Conservation (phyloP, 2,888 invertebrate species). For the Meteorus colon region DNA sequence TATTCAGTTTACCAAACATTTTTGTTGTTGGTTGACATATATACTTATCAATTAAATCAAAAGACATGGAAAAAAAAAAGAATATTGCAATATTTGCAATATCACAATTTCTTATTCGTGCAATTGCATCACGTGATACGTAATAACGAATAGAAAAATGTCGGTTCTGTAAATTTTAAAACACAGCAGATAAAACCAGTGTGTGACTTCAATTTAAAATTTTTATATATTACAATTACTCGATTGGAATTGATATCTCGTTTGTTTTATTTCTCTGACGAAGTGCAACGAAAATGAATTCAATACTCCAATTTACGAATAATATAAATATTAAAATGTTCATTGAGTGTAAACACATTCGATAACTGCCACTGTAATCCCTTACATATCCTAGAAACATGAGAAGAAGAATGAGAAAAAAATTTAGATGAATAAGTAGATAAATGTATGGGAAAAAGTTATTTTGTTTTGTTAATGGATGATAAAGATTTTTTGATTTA, state of each 20-base stretch:
- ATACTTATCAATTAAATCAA: too few relatives aligned
- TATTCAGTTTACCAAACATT: not conserved
- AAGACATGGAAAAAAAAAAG: too few relatives aligned
- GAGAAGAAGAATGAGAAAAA: not conserved
- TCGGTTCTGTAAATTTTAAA: too few relatives aligned
- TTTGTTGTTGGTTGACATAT: not conserved
- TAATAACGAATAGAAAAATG: too few relatives aligned
- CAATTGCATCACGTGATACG: too few relatives aligned
- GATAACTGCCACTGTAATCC: conserved; percentile 66
- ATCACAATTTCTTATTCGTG: too few relatives aligned
- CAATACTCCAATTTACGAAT: conserved; percentile 58
- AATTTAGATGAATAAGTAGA: not conserved
- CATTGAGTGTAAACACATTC: conserved; percentile 67
- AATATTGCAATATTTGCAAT: too few relatives aligned
- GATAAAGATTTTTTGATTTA: conserved; percentile 43
- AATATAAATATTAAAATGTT: conserved; percentile 65
- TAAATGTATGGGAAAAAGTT: not conserved
- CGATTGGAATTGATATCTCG: not conserved
- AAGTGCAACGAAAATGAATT: conserved; percentile 51
- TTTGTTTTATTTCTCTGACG: conserved; percentile 21
- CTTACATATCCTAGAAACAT: conserved; percentile 63
- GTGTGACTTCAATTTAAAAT: too few relatives aligned
- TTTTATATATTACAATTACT: too few relatives aligned
- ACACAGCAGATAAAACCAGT: too few relatives aligned
- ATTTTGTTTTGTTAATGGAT: not conserved